Evolutionary conservation across 2,113 vertebrate species (phyloP).

Genomic region (Tenrec ecaudatus): DNA sequence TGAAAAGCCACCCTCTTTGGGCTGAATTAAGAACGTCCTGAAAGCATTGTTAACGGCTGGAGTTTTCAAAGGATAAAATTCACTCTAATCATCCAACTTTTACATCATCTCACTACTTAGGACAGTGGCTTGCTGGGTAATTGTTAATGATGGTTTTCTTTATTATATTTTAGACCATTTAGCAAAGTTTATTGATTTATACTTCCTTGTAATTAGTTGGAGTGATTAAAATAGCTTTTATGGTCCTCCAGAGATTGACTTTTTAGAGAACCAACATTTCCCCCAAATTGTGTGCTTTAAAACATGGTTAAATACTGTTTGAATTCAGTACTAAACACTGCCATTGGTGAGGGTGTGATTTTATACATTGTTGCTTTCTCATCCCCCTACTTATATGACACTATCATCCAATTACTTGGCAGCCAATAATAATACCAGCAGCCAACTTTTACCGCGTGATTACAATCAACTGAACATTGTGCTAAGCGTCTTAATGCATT

Average conservation of each 20-base stretch:
- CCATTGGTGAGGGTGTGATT: conserved; percentile 68
- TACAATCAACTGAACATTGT: conserved; percentile 36
- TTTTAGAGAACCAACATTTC: conserved; percentile 79
- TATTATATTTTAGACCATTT: conserved; percentile 82
- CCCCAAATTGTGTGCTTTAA: conserved; percentile 79
- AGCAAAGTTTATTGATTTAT: conserved; percentile 82
- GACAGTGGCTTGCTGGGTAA: conserved; percentile 78
- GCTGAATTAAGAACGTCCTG: conserved; percentile 36
- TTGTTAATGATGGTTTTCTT: conserved; percentile 79
- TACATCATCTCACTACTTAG: conserved; percentile 73
- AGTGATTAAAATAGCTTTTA: conserved; percentile 84
- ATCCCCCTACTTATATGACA: conserved; percentile 16
- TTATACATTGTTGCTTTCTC: conserved; percentile 64
- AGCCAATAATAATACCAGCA: conserved; percentile 69
- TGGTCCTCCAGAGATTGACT: conserved; percentile 75
- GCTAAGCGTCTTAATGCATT: conserved; percentile 61
- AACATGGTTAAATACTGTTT: conserved; percentile 80
- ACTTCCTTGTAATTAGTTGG: conserved; percentile 82
- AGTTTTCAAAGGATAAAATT: conserved; percentile 68
- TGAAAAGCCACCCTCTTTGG: neutral
- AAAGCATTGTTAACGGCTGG: conserved; percentile 15
- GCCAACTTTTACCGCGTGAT: conserved; percentile 51
- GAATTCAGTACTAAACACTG: conserved; percentile 57
- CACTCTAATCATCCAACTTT: conserved; percentile 62
- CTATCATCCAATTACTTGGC: conserved; percentile 66